Conservation (phyloP, 2,797 vertebrate genomes). For the Epinephelus malabaricus region DNA sequence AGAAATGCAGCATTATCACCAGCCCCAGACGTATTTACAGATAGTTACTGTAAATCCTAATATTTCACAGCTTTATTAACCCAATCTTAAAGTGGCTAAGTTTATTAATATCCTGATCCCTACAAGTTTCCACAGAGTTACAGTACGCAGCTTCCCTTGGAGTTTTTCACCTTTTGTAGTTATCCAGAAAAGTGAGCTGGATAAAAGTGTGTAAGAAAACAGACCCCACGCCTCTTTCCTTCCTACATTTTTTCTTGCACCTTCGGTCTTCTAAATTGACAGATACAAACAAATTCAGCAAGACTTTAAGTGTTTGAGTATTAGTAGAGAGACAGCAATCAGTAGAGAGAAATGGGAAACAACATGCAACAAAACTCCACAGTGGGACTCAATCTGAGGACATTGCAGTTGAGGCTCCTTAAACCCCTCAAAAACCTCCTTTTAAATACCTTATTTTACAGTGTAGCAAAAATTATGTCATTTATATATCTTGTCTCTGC, state of each 20-base stretch:
- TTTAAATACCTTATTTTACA: not conserved
- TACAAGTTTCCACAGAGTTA: not conserved
- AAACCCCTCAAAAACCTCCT: not conserved
- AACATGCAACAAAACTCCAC: not conserved
- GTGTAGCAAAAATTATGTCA: not conserved
- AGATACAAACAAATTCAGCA: too few species aligned
- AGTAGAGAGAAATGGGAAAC: not conserved
- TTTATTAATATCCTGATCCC: not conserved
- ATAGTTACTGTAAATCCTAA: slow-evolving; percentile 17
- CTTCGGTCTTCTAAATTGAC: too few species aligned
- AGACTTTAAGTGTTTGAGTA: too few species aligned
- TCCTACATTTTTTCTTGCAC: too few species aligned
- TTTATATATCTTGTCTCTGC: not conserved
- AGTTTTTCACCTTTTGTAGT: too few species aligned
- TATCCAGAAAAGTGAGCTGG: too few species aligned
- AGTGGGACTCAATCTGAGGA: not conserved
- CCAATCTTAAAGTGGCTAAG: not conserved
- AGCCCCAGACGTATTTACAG: slow-evolving; percentile 18
- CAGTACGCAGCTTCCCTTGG: not conserved
- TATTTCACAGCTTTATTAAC: slow-evolving; percentile 7
- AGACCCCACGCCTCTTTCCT: too few species aligned
- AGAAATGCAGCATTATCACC: slow-evolving; percentile 7
- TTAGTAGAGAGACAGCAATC: too few species aligned
- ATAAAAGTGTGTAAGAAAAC: too few species aligned
- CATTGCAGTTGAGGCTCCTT: not conserved